These are phyloP conservation scores for Siniperca chuatsi DNA, from an alignment of 2,113 vertebrate species.

Conservation along the genomic window DNA sequence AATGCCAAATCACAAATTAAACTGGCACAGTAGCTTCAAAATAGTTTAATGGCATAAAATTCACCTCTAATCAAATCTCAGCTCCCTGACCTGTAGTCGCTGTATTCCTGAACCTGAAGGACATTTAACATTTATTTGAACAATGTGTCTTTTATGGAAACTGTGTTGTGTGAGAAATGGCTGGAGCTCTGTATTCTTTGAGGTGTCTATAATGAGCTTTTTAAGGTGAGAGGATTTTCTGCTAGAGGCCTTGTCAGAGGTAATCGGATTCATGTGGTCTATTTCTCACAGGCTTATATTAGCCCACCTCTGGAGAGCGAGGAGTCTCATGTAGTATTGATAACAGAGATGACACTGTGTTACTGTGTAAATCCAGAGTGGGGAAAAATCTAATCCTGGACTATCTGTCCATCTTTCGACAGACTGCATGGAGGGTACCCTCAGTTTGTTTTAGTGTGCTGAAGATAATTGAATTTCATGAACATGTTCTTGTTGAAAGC, in stretches of 20 bases:
- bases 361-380: neutral
- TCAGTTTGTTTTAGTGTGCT: neutral
- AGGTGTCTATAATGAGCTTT: slow-evolving; percentile 58
- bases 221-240: slow-evolving; percentile 58
- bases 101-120: slow-evolving; percentile 6
- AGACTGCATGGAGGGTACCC: neutral
- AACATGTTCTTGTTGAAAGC: neutral
- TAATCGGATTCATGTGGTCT: slow-evolving; percentile 64
- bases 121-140: slow-evolving; percentile 15
- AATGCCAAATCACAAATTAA: slow-evolving; percentile 38
- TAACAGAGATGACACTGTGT: slow-evolving; percentile 42
- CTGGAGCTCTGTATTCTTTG: slow-evolving; percentile 1
- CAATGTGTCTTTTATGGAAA: neutral
- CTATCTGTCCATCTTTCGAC: slow-evolving; percentile 14
- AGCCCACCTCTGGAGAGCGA: slow-evolving; percentile 35
- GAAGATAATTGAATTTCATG: slow-evolving; percentile 6
- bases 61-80: slow-evolving; percentile 32
- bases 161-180: slow-evolving; percentile 1
- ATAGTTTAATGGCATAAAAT: slow-evolving; percentile 29
- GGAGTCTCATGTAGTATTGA: slow-evolving; percentile 43
- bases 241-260: slow-evolving; percentile 48
- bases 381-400: neutral
- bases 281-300: slow-evolving; percentile 40
- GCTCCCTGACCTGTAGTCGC: slow-evolving; percentile 6
- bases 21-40: neutral